Evolutionary conservation across 1,140 invertebrate genomes (phyloP).

Genomic region (Bombus cullumanus): DNA sequence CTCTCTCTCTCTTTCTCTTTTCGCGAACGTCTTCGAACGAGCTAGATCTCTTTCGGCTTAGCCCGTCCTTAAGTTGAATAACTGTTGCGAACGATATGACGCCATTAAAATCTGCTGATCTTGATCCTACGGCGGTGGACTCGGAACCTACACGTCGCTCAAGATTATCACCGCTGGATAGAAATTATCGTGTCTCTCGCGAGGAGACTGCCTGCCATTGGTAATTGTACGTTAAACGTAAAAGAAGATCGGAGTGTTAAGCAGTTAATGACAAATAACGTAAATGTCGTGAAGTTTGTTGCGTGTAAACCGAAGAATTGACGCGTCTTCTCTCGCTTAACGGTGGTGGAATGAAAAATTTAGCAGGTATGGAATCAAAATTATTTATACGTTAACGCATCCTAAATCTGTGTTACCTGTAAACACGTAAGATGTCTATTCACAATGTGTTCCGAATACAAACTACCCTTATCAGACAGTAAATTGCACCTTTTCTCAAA

Average conservation of each 20-base stretch:
- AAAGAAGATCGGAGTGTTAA: neutral
- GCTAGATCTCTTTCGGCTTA: conserved; percentile 67
- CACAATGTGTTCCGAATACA: no score
- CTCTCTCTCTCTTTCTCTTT: neutral
- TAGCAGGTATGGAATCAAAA: neutral
- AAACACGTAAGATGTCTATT: neutral
- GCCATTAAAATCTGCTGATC: conserved; percentile 67
- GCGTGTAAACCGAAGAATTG: neutral
- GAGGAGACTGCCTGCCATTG: neutral
- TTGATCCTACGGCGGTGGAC: conserved; percentile 32
- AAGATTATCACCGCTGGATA: conserved; percentile 39
- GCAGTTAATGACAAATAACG: no score
- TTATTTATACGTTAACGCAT: neutral
- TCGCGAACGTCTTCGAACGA: conserved; percentile 55
- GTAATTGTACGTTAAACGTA: neutral
- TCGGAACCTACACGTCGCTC: conserved; percentile 7
- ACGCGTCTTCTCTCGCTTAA: neutral
- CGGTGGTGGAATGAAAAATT: neutral
- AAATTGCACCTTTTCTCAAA: neutral
- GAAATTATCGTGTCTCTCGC: neutral
- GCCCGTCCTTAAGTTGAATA: conserved; percentile 60
- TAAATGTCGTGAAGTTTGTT: neutral
- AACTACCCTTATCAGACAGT: neutral
- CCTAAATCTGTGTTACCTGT: neutral
- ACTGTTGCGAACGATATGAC: conserved; percentile 65